Conservation (phyloP, 2,888 invertebrate species). For the Poecilus cupreus region DNA sequence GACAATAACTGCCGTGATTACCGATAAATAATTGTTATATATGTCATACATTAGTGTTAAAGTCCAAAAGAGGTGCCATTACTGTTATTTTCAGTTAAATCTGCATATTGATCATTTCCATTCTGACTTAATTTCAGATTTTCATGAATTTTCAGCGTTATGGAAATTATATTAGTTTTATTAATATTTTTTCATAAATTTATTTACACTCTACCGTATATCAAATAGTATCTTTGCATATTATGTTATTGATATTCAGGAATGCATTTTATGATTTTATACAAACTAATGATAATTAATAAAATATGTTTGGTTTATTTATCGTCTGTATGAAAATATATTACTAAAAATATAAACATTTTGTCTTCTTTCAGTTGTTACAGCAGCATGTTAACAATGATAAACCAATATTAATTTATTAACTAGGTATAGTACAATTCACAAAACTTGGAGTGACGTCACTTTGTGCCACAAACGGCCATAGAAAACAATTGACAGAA, state of each 20-base stretch:
- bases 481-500: too few relatives aligned
- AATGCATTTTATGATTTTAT: slow-evolving; percentile 60
- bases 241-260: slow-evolving; percentile 46
- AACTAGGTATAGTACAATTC: not conserved
- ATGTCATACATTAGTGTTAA: slow-evolving; percentile 55
- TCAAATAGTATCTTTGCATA: not conserved
- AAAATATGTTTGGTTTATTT: slow-evolving; percentile 54
- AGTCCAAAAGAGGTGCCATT: slow-evolving; percentile 45
- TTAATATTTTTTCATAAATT: slow-evolving; percentile 57
- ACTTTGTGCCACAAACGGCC: too few relatives aligned
- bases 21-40: slow-evolving; percentile 49
- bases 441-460: not conserved
- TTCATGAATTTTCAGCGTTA: not conserved
- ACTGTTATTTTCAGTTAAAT: slow-evolving; percentile 5
- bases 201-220: not conserved
- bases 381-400: not conserved
- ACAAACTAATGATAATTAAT: slow-evolving; percentile 56
- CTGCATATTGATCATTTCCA: slow-evolving; percentile 5
- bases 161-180: slow-evolving; percentile 52
- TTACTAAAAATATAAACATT: slow-evolving; percentile 54
- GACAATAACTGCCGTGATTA: slow-evolving; percentile 57
- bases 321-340: slow-evolving; percentile 59
- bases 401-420: not conserved
- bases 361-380: slow-evolving; percentile 1
- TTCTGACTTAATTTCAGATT: slow-evolving; percentile 36